These are phyloP conservation scores for Pseudomugil tenellus DNA, from an alignment of 2,797 vertebrate genomes.

Conservation along the genomic window DNA sequence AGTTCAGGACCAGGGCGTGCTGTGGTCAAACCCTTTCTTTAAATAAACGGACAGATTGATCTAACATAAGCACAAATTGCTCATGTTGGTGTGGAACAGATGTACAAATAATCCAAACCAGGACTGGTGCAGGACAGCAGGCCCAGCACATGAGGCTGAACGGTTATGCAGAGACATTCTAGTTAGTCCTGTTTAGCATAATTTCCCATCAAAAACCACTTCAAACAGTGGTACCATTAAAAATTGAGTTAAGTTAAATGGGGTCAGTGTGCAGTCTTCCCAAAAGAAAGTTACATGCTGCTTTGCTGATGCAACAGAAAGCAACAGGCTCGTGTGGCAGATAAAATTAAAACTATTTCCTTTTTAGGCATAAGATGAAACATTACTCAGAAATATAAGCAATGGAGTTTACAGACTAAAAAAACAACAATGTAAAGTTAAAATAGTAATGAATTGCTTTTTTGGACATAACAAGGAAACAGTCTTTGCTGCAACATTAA, in stretches of 20 bases:
- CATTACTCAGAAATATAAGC: conserved; percentile 21
- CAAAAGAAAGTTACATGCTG: background rate
- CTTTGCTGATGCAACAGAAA: conserved; percentile 52
- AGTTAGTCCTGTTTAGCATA: conserved; percentile 22
- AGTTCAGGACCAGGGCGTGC: conserved; percentile 53
- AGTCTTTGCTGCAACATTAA: conserved; percentile 25
- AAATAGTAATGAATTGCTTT: conserved; percentile 38
- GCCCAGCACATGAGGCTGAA: conserved; percentile 33
- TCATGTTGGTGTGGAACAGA: conserved; percentile 52
- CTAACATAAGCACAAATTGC: conserved; percentile 68
- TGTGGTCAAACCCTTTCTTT: conserved; percentile 62
- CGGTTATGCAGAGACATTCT: conserved; percentile 20
- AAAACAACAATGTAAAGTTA: conserved; percentile 20
- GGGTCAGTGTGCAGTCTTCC: conserved; percentile 10
- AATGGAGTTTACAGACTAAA: conserved; percentile 14
- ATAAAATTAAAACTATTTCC: conserved; percentile 41
- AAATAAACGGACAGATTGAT: conserved; percentile 71
- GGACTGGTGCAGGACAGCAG: conserved; percentile 33
- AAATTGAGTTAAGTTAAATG: background rate
- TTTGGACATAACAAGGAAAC: conserved; percentile 29
- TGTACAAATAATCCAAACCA: conserved; percentile 60
- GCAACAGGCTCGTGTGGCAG: conserved; percentile 31
- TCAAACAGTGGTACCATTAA: conserved; percentile 2
- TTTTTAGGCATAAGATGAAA: conserved; percentile 27
- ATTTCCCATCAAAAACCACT: conserved; percentile 13